Base-by-base conservation (phyloP, 1,140 invertebrate genomes). In the Mizuhopecten yessoensis region DNA sequence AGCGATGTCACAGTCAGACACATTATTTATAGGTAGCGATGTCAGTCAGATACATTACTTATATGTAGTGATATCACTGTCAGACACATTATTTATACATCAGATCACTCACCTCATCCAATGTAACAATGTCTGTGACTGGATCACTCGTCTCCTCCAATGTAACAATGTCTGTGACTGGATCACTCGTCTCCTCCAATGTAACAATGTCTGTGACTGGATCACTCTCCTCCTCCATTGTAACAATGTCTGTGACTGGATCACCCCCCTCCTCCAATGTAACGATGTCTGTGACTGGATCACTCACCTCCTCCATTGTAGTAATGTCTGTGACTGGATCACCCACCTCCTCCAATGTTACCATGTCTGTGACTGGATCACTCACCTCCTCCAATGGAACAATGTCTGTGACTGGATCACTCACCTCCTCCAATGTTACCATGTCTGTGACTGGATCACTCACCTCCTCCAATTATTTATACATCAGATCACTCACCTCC, bases 101-200 rank as follows among this genome's bases (percentile, higher is more conserved):
- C 33, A 13, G 23, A 3, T n/a, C 7, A 91, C 33, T 57, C 87
- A 95, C 95, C 94, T 95, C 96, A 88, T 97, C 96, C 15, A 99
- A 95, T 10, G 97, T 96, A 3, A 97, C 96, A 0, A 97, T 34
- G 34, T 97, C 97, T 23, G 98, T 99, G 36, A 94, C 92, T 11
- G 94, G 93, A 9, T 93, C 89, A 17, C 92, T 29, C 93, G 94
- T 94, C 94, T 93, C 93, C 86, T 39, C 49, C 87, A 90, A 90
- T 33, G 75, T 91, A 20, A 92, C 42, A 2, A 49, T 89, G 34
- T 88, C 57, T 75, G 42, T 34, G 36, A 94, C 92, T 11, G 94
- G 93, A 9, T 93, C 89, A 17, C 92, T 29, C 93, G 94, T 94
- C 94, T 92, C 93, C 86, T 39, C 49, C 87, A 90, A 91, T 33